phyloP scores from a whole-genome alignment of 2,113 vertebrate genomes.

The Terrapene triunguis region DNA sequence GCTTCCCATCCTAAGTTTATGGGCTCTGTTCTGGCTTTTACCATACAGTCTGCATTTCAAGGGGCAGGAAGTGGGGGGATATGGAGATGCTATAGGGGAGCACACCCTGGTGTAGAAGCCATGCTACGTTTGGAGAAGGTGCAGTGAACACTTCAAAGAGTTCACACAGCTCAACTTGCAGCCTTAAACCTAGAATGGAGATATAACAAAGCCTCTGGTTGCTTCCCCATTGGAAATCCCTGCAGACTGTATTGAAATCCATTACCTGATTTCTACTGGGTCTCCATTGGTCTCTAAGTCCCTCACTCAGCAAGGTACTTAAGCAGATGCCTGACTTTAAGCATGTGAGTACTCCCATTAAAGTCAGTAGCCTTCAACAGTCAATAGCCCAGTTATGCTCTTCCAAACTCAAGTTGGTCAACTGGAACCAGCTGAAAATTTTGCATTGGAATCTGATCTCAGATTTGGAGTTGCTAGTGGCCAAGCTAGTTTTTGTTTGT shows the following conservation, averaged over 20 bases:
- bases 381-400: background rate
- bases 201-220: background rate
- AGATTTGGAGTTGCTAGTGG: background rate
- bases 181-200: background rate
- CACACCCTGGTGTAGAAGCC: background rate
- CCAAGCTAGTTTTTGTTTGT: too few species aligned
- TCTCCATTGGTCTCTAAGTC: background rate
- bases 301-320: background rate
- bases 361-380: background rate
- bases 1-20: background rate
- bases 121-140: background rate
- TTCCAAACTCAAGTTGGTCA: background rate
- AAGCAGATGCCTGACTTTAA: background rate
- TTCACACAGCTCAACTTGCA: background rate
- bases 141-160: background rate
- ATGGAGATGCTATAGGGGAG: background rate
- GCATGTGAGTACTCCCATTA: background rate
- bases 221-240: background rate
- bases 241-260: background rate
- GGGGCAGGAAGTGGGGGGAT: background rate
- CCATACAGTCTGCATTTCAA: background rate
- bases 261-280: background rate
- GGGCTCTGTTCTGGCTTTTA: background rate
- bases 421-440: background rate
- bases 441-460: background rate